A percentile compares a stretch with the other conserved stretches of the same genome.
phyloP scores from a whole-genome alignment of 2,888 invertebrate species.

The Papilio gigon region DNA sequence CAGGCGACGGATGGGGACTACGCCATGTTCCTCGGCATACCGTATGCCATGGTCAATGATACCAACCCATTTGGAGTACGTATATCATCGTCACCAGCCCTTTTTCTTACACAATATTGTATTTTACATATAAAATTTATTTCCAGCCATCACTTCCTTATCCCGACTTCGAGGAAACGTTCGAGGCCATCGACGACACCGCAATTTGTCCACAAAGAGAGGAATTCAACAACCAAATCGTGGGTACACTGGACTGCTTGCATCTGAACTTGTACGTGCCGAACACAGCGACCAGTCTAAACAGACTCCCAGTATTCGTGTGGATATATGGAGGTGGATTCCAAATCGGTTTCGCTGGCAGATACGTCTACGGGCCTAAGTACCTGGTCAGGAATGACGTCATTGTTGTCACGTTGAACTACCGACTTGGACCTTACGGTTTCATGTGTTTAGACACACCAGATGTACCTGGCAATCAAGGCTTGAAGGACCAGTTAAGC shows the following conservation, averaged over 20 bases:
- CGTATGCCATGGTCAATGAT: conserved; percentile 59
- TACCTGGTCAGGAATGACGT: conserved; percentile 60
- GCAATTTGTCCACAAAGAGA: conserved; percentile 60
- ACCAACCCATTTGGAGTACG: conserved; percentile 65
- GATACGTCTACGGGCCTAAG: conserved; percentile 54
- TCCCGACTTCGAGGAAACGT: conserved; percentile 53
- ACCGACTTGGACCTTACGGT: conserved; percentile 65
- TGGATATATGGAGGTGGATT: conserved; percentile 63
- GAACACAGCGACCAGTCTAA: conserved; percentile 51
- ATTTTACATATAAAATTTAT: neutral
- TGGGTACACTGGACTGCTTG: conserved; percentile 59
- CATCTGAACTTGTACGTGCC: conserved; percentile 63
- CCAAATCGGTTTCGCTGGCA: conserved; percentile 51
- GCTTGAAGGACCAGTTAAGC: conserved; percentile 61
- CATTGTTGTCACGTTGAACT: conserved; percentile 63
- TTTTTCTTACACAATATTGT: neutral
- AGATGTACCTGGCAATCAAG: conserved; percentile 66
- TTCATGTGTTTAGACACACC: conserved; percentile 63
- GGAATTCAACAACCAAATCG: conserved; percentile 50
- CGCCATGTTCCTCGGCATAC: conserved; percentile 66
- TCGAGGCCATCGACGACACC: conserved; percentile 61
- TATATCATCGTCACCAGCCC: no score
- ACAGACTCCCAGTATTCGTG: conserved; percentile 58
- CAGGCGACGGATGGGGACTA: conserved; percentile 58
- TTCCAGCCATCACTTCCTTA: conserved; percentile 58